These are phyloP conservation scores for Drosophila mimica DNA, from an alignment of 2,888 invertebrate genomes.

Conservation along the genomic window DNA sequence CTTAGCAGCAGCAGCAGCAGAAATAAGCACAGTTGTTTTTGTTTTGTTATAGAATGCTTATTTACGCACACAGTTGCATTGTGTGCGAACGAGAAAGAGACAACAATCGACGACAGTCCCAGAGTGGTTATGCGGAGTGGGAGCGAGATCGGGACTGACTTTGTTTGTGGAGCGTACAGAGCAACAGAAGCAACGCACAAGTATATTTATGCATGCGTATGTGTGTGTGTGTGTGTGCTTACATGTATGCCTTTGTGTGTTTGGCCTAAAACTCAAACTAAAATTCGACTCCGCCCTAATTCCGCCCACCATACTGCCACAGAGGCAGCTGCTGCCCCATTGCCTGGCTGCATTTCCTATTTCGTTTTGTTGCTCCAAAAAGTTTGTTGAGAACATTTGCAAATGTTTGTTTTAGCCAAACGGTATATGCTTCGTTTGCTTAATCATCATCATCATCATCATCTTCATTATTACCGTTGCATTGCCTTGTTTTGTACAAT, in stretches of 20 bases:
- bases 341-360: conserved; percentile 58
- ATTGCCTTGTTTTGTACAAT: conserved; percentile 55
- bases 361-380: conserved; percentile 60
- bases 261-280: conserved; percentile 67
- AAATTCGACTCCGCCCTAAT: conserved; percentile 15
- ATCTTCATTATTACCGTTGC: conserved; percentile 46
- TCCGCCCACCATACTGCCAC: neutral
- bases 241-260: conserved; percentile 68
- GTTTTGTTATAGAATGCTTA: conserved; percentile 71
- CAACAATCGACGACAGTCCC: conserved; percentile 26
- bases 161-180: conserved; percentile 47
- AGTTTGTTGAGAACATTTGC: conserved; percentile 81
- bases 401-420: conserved; percentile 80
- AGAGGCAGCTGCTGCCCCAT: conserved; percentile 25
- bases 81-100: conserved; percentile 24
- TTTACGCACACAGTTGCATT: conserved; percentile 73
- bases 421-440: conserved; percentile 76
- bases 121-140: neutral
- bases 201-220: neutral
- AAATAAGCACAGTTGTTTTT: conserved; percentile 39
- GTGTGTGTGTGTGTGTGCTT: conserved; percentile 14
- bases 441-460: conserved; percentile 38
- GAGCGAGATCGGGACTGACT: conserved; percentile 36
- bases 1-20: conserved; percentile 27
- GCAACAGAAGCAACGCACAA: conserved; percentile 33